Evolutionary conservation across 1,140 invertebrate genomes (phyloP), one percentile per base, ranked within the genome.

Genomic region (Tetraneura akinire): DNA sequence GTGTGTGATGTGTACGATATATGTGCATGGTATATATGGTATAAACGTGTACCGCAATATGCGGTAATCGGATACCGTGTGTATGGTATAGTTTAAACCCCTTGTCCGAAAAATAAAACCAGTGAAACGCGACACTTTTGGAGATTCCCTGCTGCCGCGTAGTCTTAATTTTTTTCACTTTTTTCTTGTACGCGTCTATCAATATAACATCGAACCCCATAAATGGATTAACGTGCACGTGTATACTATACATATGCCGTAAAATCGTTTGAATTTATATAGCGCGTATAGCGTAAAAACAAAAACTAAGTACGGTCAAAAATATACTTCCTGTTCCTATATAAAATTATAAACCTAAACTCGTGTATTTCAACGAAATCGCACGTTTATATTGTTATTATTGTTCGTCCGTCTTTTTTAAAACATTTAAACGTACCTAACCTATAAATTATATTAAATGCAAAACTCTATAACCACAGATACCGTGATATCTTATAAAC

Each of bases 51-150:
- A 23, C 66, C 45, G 42, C 23, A 55, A 37, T 4, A 13, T n/a
- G n/a, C 26, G 23, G 70, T 73, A 73, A 73, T 26, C 45, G 26
- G 70, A 73, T 73, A 73, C 49, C 26, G 16, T 13, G 23, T 29
- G 10, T n/a, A 18, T 57, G 11, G 16, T 62, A 1, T 10, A n/a
- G 9, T 42, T 37, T 57, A 74, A 74, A 51, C 32, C 53, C 32
- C 71, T 74, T 57, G 71, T 74, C 71, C 71, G 29, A 32, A 32
- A 74, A 73, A 51, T 5, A 57, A 74, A 74, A 55, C 29, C 26
- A 26, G 51, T 57, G 71, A 74, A 74, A 74, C 29, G 53, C 10
- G 71, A 74, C 71, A 74, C 71, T 74, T 74, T 53, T 74, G n/a
- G 51, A 74, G 71, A 74, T 74, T 74, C 71, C n/a, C 32, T 47